Percentiles rank a stretch among this genome's conserved stretches.
Evolutionary conservation across 92 coral and sea anemone genomes (phyloP).

Genomic region (Porites rus): DNA sequence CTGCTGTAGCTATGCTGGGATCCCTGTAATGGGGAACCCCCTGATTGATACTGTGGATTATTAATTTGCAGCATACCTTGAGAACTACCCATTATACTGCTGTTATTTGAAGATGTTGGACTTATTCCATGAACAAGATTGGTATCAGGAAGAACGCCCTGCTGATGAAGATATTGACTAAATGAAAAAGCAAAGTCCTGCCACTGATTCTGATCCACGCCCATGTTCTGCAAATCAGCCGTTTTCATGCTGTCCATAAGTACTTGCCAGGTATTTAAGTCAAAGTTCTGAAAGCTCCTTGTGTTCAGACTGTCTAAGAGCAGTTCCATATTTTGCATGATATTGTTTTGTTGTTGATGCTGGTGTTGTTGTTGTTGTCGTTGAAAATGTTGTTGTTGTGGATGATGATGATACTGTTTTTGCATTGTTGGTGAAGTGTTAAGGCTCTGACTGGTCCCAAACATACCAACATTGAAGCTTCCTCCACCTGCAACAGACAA

Average conservation of each 20-base stretch:
- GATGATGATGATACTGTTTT: conserved; percentile 60
- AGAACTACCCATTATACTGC: conserved; percentile 49
- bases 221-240: conserved; percentile 84
- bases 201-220: conserved; percentile 92
- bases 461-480: conserved; percentile 37
- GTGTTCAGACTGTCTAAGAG: conserved; percentile 95
- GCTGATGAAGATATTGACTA: conserved; percentile 90
- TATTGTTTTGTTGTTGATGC: conserved; percentile 64
- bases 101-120: conserved; percentile 23
- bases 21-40: conserved; percentile 73
- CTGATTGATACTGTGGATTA: conserved; percentile 51
- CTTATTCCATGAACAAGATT: conserved; percentile 32
- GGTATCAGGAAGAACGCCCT: conserved; percentile 63
- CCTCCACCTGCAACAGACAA: conserved; percentile 21
- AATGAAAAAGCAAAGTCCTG: conserved; percentile 97
- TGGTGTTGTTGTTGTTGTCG: conserved; percentile 43
- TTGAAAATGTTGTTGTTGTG: conserved; percentile 52
- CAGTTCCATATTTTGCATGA: conserved; percentile 93
- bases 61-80: conserved; percentile 50
- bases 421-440: conserved; percentile 38
- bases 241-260: conserved; percentile 98
- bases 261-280: conserved; percentile 86
- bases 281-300: conserved; percentile 89
- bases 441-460: conserved; percentile 47
- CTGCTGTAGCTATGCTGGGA: conserved; percentile 83